Conservation (phyloP, 2,888 invertebrate genomes). For the Escarpia spicata region DNA sequence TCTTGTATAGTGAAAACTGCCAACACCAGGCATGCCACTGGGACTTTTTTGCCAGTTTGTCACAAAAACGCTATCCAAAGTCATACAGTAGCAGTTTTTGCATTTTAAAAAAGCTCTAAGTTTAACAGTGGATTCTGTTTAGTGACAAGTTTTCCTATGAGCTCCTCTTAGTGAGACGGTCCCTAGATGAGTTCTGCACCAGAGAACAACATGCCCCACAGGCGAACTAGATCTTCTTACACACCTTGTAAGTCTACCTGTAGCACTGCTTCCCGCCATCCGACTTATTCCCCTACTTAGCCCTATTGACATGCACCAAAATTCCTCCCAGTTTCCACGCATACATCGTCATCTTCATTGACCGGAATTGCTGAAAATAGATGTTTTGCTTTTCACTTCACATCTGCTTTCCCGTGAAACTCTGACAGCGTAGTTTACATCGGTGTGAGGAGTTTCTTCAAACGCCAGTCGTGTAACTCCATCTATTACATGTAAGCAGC, state of each 20-base stretch:
- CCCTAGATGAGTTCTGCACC: background rate
- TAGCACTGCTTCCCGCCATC: background rate
- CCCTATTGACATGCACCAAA: background rate
- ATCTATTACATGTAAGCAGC: background rate
- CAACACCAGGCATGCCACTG: too few species aligned
- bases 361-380: background rate
- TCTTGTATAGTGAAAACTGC: too few species aligned
- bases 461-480: background rate
- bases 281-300: background rate
- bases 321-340: background rate
- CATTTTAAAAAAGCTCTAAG: too few species aligned
- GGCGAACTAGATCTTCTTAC: background rate
- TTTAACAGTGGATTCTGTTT: too few species aligned
- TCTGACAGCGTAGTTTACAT: background rate
- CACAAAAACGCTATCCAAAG: too few species aligned
- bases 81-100: too few species aligned
- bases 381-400: background rate
- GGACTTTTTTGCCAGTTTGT: too few species aligned
- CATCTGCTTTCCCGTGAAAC: background rate
- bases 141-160: too few species aligned
- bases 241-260: constrained; percentile 16
- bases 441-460: background rate
- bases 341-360: background rate
- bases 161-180: too few species aligned
- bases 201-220: background rate